Base-by-base conservation (phyloP, 2,888 invertebrate species). In the Blera fallax region DNA sequence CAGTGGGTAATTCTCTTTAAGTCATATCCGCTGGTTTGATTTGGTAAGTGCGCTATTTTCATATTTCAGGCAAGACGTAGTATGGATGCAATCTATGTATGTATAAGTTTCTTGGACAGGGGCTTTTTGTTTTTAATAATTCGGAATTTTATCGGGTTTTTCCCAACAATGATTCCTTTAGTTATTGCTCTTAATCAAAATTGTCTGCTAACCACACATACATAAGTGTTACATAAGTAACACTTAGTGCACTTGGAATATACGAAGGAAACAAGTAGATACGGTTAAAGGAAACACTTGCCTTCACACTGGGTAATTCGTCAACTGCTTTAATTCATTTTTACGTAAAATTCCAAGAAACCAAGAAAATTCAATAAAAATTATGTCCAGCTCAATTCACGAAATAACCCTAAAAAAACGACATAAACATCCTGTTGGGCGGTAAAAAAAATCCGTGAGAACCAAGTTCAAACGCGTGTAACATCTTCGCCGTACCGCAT, bases 371-470 rank as follows among this genome's bases (percentile, higher is more conserved):
- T 45, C n/a, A 62, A 48, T 34, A 6, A 43, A 52, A 24, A 14
- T 18, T 40, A 40, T 32, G 29, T 18, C 37, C 21, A 58, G n/a
- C n/a, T 8, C 32, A 21, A 10, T 50, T 34, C 10, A 40, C 1
- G 11, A 56, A 79, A 58, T 8, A 34, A 45, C 4, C 64, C 27
- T 24, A 29, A 65, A 6, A 58, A 32, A 4, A 10, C n/a, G 18
- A 45, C 21, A 72, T 56, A 18, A 77, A 64, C 52, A 65, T 77
- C 58, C 70, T 60, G 56, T 43, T 52, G 45, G 24, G 11, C 58
- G 18, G 60, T 37, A 62, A 43, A 45, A 43, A 45, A 16, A 81
- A 52, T 50, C 65, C 81, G 60, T 67, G 72, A 85, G 72, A 81
- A 74, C 54, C 62, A 48, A 16, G 32, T 54, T 40, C 16, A 74